Percentiles rank a stretch among this genome's conserved stretches.
phyloP scores from a whole-genome alignment of 1,140 invertebrate species.

The Dinothrombium tinctorium region DNA sequence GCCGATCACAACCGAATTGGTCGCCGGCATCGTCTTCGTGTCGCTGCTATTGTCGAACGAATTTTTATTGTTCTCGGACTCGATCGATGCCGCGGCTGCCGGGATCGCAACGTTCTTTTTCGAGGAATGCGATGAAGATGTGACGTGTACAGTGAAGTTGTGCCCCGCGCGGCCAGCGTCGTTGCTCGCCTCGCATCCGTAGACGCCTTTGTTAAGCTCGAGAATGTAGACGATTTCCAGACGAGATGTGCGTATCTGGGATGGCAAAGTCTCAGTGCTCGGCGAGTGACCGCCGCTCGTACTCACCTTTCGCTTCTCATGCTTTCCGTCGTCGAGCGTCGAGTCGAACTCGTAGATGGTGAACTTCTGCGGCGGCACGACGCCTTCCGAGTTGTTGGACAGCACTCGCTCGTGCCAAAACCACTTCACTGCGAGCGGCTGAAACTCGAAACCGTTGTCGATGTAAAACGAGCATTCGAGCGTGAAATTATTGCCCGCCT shows the following conservation, averaged over 20 bases:
- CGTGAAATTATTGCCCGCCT: not conserved
- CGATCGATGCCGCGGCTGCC: not conserved
- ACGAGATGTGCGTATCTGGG: not conserved
- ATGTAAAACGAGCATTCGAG: slow-evolving; percentile 2
- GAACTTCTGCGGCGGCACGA: slow-evolving; percentile 5
- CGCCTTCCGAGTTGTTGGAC: slow-evolving; percentile 9
- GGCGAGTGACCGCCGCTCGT: too few relatives aligned
- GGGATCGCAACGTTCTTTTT: not conserved
- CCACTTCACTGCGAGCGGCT: slow-evolving; percentile 8
- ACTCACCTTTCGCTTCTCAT: too few relatives aligned
- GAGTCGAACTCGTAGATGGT: slow-evolving; percentile 5
- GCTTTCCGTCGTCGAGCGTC: not conserved
- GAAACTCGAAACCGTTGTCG: not conserved
- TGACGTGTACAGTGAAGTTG: slow-evolving; percentile 1
- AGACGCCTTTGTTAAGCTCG: slow-evolving; percentile 1
- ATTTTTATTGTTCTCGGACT: not conserved
- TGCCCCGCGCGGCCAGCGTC: not conserved
- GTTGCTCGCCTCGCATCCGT: slow-evolving; percentile 1
- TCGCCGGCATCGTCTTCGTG: not conserved
- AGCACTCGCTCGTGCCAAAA: slow-evolving; percentile 10
- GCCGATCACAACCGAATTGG: slow-evolving; percentile 6
- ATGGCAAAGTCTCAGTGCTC: not conserved
- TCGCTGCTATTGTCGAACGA: too few relatives aligned
- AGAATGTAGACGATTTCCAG: slow-evolving; percentile 2
- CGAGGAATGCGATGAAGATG: not conserved